phyloP scores from a whole-genome alignment of 2,888 invertebrate genomes.

The Augiades crinisus region DNA sequence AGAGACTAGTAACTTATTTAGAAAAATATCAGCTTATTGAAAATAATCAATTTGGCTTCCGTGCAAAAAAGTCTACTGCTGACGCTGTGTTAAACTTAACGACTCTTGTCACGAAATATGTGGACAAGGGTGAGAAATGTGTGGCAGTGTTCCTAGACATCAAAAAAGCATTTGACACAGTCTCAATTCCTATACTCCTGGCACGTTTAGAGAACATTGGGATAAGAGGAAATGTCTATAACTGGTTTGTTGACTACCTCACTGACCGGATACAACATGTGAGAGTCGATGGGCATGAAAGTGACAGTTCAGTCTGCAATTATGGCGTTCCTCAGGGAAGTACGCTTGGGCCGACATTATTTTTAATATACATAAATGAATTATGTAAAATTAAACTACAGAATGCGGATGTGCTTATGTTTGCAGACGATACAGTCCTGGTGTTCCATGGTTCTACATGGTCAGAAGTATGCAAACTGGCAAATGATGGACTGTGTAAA shows the following conservation, averaged over 20 bases:
- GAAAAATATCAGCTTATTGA: neutral
- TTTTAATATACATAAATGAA: conserved; percentile 1
- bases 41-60: neutral
- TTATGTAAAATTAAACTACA: neutral
- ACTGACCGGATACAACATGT: neutral
- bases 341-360: conserved; percentile 8
- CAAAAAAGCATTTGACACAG: conserved; percentile 5
- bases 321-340: conserved; percentile 9
- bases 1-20: neutral
- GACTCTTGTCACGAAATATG: neutral
- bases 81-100: neutral
- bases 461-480: no score
- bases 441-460: neutral
- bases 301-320: neutral
- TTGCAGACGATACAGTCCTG: conserved; percentile 10
- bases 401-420: neutral
- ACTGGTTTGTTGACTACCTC: neutral
- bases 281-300: no score
- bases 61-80: neutral
- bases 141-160: neutral
- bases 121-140: neutral
- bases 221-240: neutral
- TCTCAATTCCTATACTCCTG: conserved; percentile 1
- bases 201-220: neutral
- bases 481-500: no score